Evolutionary conservation across 92 coral and sea anemone species (phyloP).

Genomic region (Bergia sp.): DNA sequence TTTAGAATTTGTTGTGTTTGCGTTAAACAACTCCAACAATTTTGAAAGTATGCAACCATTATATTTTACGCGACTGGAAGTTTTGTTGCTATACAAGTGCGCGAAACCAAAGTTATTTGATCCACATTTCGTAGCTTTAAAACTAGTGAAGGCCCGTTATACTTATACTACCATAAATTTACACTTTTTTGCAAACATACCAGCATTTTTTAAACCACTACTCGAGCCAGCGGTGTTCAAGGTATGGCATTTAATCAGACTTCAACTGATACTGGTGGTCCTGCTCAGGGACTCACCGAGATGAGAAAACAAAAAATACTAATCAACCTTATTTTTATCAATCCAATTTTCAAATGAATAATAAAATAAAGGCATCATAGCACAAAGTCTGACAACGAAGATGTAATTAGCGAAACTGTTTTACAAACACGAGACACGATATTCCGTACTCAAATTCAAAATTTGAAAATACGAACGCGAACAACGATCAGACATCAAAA

Average conservation of each 20-base stretch:
- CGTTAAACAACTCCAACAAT: slow-evolving; percentile 21
- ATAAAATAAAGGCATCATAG: neutral
- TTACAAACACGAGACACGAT: neutral
- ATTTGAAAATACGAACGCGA: neutral
- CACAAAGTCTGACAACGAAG: slow-evolving; percentile 1
- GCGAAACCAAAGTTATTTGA: slow-evolving; percentile 13
- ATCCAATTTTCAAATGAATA: slow-evolving; percentile 10
- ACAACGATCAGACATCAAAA: slow-evolving; percentile 1
- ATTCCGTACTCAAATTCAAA: neutral
- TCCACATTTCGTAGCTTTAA: neutral
- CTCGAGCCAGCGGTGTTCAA: neutral
- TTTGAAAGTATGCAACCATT: slow-evolving; percentile 37
- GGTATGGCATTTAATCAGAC: neutral
- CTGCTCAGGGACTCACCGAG: neutral
- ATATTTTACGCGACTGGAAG: neutral
- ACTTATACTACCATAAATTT: neutral
- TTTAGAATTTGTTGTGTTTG: neutral
- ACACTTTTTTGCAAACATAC: neutral
- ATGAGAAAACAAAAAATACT: neutral
- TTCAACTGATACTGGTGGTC: neutral
- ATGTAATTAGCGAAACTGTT: slow-evolving; percentile 11
- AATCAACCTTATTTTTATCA: slow-evolving; percentile 2
- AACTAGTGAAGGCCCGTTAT: neutral
- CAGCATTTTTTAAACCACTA: neutral
- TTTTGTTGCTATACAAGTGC: slow-evolving; percentile 16